Evolutionary conservation across 1,140 invertebrate species (phyloP).

Genomic region (Whitmania pigra): DNA sequence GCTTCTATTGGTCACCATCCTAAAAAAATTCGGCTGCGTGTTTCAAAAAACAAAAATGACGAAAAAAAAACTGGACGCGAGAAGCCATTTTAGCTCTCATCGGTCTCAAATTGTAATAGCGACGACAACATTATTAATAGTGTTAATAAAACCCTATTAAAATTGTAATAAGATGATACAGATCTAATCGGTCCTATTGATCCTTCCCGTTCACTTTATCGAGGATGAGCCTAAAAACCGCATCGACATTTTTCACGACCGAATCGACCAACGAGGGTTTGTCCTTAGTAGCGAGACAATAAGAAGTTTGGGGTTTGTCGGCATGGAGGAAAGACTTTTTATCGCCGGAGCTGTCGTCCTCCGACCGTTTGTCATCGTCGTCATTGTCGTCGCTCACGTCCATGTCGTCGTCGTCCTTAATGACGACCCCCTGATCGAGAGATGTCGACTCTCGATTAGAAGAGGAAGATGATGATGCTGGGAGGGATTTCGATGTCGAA

Average conservation of each 20-base stretch:
- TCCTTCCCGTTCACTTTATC: too few species aligned
- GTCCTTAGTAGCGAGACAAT: neutral
- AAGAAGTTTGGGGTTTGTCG: neutral
- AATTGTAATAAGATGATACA: constrained; percentile 1
- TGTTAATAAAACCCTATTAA: neutral
- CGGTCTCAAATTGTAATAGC: neutral
- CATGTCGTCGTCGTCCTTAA: neutral
- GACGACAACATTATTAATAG: neutral
- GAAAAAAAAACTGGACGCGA: too few species aligned
- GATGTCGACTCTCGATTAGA: too few species aligned
- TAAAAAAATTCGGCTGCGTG: too few species aligned
- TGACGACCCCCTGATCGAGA: too few species aligned
- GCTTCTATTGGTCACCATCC: too few species aligned
- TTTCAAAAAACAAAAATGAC: too few species aligned
- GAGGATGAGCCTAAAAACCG: neutral
- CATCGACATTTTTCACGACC: constrained; percentile 16
- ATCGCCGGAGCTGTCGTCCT: too few species aligned
- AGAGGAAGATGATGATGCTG: neutral
- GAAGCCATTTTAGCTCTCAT: too few species aligned
- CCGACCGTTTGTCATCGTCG: neutral
- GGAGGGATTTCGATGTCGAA: neutral
- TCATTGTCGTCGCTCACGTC: neutral
- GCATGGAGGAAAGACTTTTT: too few species aligned
- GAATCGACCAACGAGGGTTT: constrained; percentile 5
- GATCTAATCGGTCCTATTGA: too few species aligned